These are phyloP conservation scores for Aethes cnicana DNA, from an alignment of 2,888 invertebrate genomes.

Conservation along the genomic window DNA sequence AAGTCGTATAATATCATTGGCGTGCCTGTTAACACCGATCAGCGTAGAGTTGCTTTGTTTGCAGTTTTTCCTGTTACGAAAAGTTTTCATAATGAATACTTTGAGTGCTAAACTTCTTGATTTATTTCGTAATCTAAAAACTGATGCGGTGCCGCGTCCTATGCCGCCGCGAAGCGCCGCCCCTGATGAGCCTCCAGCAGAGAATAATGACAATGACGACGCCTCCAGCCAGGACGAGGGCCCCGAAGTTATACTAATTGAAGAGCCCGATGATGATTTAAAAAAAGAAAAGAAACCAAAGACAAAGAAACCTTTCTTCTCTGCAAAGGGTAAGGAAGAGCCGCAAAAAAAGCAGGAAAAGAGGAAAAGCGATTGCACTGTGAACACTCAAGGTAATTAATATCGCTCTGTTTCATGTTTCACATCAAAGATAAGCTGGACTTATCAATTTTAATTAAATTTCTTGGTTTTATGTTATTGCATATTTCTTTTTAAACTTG, in stretches of 20 bases:
- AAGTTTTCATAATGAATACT: slow-evolving; percentile 36
- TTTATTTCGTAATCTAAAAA: slow-evolving; percentile 69
- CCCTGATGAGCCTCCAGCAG: slow-evolving; percentile 28
- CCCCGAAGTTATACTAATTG: slow-evolving; percentile 54
- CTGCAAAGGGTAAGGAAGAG: slow-evolving; percentile 42
- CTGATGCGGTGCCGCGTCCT: slow-evolving; percentile 77
- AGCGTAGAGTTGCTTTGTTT: slow-evolving; percentile 13
- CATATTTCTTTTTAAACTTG: no score
- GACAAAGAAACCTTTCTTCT: slow-evolving; percentile 47
- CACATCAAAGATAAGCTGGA: no score
- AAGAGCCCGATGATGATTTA: slow-evolving; percentile 46
- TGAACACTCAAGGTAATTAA: slow-evolving; percentile 65
- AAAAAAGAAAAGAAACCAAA: slow-evolving; percentile 49
- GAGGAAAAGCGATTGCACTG: slow-evolving; percentile 42
- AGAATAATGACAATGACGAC: slow-evolving; percentile 34
- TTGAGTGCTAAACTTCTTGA: slow-evolving; percentile 59
- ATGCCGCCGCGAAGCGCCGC: slow-evolving; percentile 55
- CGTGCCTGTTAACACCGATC: not conserved
- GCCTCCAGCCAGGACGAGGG: slow-evolving; percentile 20
- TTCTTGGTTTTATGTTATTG: no score
- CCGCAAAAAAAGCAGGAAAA: slow-evolving; percentile 35
- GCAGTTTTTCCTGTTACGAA: not conserved
- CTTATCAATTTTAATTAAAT: no score
- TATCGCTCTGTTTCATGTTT: not conserved
- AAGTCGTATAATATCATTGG: no score